A percentile compares a stretch with the other conserved stretches of the same genome.
phyloP scores from a whole-genome alignment of 1,140 invertebrate species.

The Glomeris maerens region DNA sequence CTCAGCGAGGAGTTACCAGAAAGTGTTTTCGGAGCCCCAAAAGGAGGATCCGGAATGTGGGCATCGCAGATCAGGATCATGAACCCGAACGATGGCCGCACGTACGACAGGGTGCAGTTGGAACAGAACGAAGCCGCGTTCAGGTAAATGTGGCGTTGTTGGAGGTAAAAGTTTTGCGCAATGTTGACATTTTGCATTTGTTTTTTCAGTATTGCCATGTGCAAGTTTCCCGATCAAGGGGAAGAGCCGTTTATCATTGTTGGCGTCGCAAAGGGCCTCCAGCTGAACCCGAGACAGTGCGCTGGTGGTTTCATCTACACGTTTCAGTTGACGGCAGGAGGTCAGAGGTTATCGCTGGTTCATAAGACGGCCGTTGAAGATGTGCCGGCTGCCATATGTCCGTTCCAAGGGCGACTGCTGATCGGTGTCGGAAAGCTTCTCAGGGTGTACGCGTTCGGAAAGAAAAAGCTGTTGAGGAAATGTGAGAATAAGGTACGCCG shows the following conservation, averaged over 20 bases:
- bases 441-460: slow-evolving; percentile 90
- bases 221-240: slow-evolving; percentile 52
- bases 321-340: slow-evolving; percentile 45
- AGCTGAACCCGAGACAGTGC: slow-evolving; percentile 69
- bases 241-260: slow-evolving; percentile 63
- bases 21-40: slow-evolving; percentile 83
- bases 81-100: slow-evolving; percentile 71
- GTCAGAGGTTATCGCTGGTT: slow-evolving; percentile 69
- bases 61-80: slow-evolving; percentile 85
- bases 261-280: slow-evolving; percentile 77
- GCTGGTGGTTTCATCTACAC: slow-evolving; percentile 71
- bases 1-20: slow-evolving; percentile 89
- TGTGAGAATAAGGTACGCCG: slow-evolving; percentile 84
- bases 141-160: slow-evolving; percentile 40
- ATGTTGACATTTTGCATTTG: neutral
- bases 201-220: slow-evolving; percentile 44
- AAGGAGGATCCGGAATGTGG: slow-evolving; percentile 93
- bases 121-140: slow-evolving; percentile 95
- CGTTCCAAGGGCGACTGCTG: slow-evolving; percentile 81
- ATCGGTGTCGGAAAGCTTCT: slow-evolving; percentile 85
- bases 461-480: slow-evolving; percentile 90
- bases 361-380: slow-evolving; percentile 93
- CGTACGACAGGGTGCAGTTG: slow-evolving; percentile 60
- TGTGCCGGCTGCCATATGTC: slow-evolving; percentile 71
- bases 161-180: neutral